A percentile compares a stretch with the other conserved stretches of the same genome.
Evolutionary conservation across 2,888 invertebrate species (phyloP).

Genomic region (Galerucella pusilla): DNA sequence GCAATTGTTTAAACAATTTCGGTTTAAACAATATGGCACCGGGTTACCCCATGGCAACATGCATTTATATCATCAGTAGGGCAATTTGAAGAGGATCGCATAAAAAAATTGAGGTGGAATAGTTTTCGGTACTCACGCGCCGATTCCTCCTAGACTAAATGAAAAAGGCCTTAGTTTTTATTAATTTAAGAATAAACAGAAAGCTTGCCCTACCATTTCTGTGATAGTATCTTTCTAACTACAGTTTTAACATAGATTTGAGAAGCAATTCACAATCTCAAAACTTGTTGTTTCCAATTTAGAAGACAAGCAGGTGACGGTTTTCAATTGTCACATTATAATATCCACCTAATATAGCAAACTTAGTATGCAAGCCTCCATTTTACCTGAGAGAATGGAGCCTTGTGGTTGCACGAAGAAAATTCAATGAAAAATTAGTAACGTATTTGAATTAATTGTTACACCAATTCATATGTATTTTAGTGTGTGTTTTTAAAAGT

Average conservation of each 20-base stretch:
- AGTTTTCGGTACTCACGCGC: too few relatives aligned
- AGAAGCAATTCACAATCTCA: slow-evolving; percentile 51
- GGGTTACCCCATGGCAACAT: too few relatives aligned
- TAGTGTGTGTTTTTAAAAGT: neutral
- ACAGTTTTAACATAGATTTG: slow-evolving; percentile 57
- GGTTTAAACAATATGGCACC: too few relatives aligned
- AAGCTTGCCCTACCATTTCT: slow-evolving; percentile 3
- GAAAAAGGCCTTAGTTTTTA: neutral
- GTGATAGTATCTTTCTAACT: slow-evolving; percentile 50
- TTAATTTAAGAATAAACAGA: neutral
- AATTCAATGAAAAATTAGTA: slow-evolving; percentile 54
- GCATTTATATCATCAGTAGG: too few relatives aligned
- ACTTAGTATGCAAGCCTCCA: slow-evolving; percentile 71
- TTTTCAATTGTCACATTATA: slow-evolving; percentile 45
- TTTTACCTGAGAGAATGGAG: slow-evolving; percentile 89
- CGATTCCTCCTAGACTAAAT: too few relatives aligned
- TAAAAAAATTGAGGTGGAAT: too few relatives aligned
- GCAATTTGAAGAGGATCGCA: too few relatives aligned
- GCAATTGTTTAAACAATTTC: too few relatives aligned
- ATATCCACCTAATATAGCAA: slow-evolving; percentile 58
- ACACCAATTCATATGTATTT: slow-evolving; percentile 12
- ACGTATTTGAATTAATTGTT: slow-evolving; percentile 15
- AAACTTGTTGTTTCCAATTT: slow-evolving; percentile 46
- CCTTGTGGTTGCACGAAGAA: slow-evolving; percentile 80
- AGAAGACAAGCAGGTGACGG: slow-evolving; percentile 52